Base-by-base conservation (phyloP, 2,797 vertebrate genomes). In the Coregonus sp. region DNA sequence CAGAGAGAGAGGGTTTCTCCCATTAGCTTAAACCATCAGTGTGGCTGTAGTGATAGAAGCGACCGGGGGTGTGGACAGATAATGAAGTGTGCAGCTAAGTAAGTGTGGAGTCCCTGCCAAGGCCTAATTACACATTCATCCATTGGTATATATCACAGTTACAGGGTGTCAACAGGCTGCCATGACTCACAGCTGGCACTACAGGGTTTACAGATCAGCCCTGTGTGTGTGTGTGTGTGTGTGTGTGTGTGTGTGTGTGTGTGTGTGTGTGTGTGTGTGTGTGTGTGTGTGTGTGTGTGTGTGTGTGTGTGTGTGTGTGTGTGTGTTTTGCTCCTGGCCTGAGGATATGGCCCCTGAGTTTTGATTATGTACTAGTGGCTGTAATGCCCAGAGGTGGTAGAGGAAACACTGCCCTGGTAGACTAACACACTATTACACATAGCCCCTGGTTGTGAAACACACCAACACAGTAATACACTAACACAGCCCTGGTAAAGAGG, bases 101-200 rank as follows among this genome's bases (percentile, higher is more conserved):
- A 95, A 93, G 92, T 92, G 90, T 89, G 86, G 92, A 93, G 93
- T 92, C 84, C 79, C 92, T 95, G 95, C 95, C 96, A 96, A 96
- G 95, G 94, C 92, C 94, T 97, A 97, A 97, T 97, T 96, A 97
- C 94, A 95, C 95, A 96, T 96, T 96, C 96, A 96, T 96, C 94
- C 90, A 89, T 87, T 92, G 89, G 86, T 93, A 96, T 96, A 97
- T 95, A 96, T 97, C 95, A 97, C 94, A 91, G 94, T 97, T 95
- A 96, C 93, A 95, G 94, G 93, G 93, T 95, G 95, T 95, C 95
- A 96, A 92, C 93, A 92, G 94, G 94, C 94, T 91, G 94, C 93
- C 91, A 91, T 95, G 94, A 93, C 95, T 96, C 94, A 96, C 87
- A 89, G 87, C 90, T 93, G 92, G 87, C 89, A 92, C 86, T 90